A percentile compares a stretch with the other conserved stretches of the same genome.
These are phyloP conservation scores for Momotus momota DNA, from an alignment of 2,797 vertebrate species.

Conservation along the genomic window DNA sequence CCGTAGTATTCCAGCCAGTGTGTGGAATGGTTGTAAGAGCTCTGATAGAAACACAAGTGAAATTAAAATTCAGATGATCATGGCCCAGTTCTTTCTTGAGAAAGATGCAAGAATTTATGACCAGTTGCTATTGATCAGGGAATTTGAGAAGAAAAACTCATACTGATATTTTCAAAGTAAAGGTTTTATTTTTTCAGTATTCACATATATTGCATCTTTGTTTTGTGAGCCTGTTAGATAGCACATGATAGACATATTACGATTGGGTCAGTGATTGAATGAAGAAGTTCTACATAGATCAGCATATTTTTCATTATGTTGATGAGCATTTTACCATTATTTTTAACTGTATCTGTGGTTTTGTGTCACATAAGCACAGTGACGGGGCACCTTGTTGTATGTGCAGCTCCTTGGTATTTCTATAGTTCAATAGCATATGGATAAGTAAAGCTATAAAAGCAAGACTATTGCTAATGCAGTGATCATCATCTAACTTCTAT, in stretches of 20 bases:
- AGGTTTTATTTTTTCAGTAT: neutral
- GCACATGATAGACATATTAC: neutral
- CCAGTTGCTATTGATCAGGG: neutral
- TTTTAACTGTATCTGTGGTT: neutral
- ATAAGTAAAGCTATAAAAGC: neutral
- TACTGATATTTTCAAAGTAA: neutral
- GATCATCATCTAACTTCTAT: neutral
- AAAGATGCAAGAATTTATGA: neutral
- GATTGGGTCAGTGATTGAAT: neutral
- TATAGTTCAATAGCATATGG: accelerated
- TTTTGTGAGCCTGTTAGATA: neutral
- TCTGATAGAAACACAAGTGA: neutral
- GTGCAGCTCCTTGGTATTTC: neutral
- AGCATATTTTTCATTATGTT: neutral
- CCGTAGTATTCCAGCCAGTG: neutral
- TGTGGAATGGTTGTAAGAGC: neutral
- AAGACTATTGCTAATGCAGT: neutral
- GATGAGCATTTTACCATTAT: neutral
- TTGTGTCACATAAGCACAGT: neutral
- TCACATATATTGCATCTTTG: neutral
- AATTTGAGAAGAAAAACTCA: neutral
- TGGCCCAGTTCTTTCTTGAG: neutral
- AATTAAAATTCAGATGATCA: neutral
- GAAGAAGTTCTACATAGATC: neutral
- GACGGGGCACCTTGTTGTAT: neutral